phyloP scores from a whole-genome alignment of 2,888 invertebrate species.

The Agonopterix arenella region DNA sequence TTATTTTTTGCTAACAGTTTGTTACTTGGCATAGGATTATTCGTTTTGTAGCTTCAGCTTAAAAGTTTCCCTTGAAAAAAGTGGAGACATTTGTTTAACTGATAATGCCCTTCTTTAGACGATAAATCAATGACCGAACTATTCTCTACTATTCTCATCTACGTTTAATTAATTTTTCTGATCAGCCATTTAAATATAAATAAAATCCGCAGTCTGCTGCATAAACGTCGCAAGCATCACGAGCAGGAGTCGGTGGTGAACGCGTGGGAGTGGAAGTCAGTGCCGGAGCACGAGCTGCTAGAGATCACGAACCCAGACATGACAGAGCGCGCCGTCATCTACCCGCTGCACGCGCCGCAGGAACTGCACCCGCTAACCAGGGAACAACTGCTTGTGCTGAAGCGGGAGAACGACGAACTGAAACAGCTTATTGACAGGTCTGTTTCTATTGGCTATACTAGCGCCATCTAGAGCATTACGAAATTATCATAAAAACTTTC shows the following conservation, averaged over 20 bases:
- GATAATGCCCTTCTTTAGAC: too few relatives aligned
- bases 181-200: not conserved
- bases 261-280: constrained; percentile 61
- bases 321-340: constrained; percentile 45
- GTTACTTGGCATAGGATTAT: too few relatives aligned
- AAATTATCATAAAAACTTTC: too few relatives aligned
- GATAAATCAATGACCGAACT: too few relatives aligned
- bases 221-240: constrained; percentile 50
- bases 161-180: too few relatives aligned
- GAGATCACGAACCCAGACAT: constrained; percentile 49
- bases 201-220: constrained; percentile 33
- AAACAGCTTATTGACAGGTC: constrained; percentile 46
- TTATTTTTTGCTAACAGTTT: too few relatives aligned
- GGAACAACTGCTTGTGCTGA: constrained; percentile 36
- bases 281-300: constrained; percentile 48
- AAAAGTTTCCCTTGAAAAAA: too few relatives aligned
- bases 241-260: constrained; percentile 29
- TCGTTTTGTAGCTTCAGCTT: too few relatives aligned
- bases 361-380: constrained; percentile 37
- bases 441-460: too few relatives aligned
- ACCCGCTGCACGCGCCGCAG: constrained; percentile 56
- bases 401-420: constrained; percentile 45
- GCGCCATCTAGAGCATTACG: too few relatives aligned
- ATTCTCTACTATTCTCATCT: not conserved
- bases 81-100: too few relatives aligned